phyloP scores from a whole-genome alignment of 1,140 invertebrate species.

The Luehdorfia chinensis region DNA sequence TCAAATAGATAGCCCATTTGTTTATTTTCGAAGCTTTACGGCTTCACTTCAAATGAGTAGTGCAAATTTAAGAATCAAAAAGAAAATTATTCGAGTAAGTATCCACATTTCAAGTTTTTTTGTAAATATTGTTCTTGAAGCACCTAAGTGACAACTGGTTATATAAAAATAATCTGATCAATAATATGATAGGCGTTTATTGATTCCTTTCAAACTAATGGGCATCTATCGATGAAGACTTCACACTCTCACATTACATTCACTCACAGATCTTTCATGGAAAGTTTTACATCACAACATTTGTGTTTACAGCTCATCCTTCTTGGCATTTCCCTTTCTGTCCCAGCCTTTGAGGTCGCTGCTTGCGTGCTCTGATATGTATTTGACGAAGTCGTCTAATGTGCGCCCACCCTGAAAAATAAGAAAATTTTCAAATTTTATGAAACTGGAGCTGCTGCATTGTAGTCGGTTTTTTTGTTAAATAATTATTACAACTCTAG shows the following conservation, averaged over 20 bases:
- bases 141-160: too few species aligned
- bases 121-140: too few species aligned
- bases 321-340: constrained; percentile 92
- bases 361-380: constrained; percentile 95
- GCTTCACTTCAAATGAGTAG: too few species aligned
- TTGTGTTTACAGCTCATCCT: constrained; percentile 80
- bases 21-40: constrained; percentile 9
- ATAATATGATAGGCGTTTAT: too few species aligned
- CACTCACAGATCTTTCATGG: constrained; percentile 67
- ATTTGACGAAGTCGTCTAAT: constrained; percentile 97
- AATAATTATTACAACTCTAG: too few species aligned
- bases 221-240: background rate
- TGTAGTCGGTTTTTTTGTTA: too few species aligned
- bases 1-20: constrained; percentile 20
- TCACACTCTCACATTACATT: constrained; percentile 33
- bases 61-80: too few species aligned
- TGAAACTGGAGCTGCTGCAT: too few species aligned
- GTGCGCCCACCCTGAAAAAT: constrained; percentile 90
- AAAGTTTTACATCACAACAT: constrained; percentile 56
- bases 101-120: too few species aligned
- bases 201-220: constrained; percentile 14
- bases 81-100: too few species aligned
- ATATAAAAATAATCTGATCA: too few species aligned
- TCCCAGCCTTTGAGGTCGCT: constrained; percentile 92
- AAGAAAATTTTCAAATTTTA: background rate